Conservation (phyloP, 1,140 invertebrate genomes). For the Whitmania pigra region DNA sequence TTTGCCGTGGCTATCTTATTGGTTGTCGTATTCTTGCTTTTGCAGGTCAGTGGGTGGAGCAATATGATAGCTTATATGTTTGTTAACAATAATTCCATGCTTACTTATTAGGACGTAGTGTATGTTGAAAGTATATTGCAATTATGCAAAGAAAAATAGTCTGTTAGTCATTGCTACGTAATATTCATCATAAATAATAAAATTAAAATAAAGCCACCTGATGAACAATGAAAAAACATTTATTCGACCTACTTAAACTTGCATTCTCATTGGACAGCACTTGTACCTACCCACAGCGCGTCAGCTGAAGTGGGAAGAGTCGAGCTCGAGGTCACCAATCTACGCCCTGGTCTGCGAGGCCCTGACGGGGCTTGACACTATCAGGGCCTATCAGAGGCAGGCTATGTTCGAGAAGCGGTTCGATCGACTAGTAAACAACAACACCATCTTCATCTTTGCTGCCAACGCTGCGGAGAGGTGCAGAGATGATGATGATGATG, state of each 20-base stretch:
- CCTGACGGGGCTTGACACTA: constrained; percentile 35
- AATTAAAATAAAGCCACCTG: not conserved
- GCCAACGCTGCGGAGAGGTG: not conserved
- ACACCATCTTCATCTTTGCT: constrained; percentile 65
- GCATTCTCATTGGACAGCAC: not conserved
- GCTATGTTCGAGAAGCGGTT: constrained; percentile 46
- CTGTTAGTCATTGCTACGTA: no score
- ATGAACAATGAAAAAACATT: not conserved
- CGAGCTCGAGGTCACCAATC: constrained; percentile 88
- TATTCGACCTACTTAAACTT: not conserved
- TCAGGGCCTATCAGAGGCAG: constrained; percentile 39
- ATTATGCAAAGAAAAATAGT: no score
- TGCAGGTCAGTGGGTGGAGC: constrained; percentile 15
- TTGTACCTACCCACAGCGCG: constrained; percentile 87
- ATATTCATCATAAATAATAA: no score
- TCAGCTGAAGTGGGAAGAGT: constrained; percentile 87
- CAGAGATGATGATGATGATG: no score
- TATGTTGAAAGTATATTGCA: no score
- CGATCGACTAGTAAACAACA: constrained; percentile 46
- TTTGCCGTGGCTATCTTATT: constrained; percentile 14
- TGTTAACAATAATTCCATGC: no score
- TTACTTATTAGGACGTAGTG: no score
- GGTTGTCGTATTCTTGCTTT: constrained; percentile 6
- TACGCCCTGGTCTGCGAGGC: constrained; percentile 95
- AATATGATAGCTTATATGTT: not conserved